Evolutionary conservation across 1,140 invertebrate genomes (phyloP), one percentile per base, ranked within the genome.

Genomic region (Aphelenchoides besseyi): DNA sequence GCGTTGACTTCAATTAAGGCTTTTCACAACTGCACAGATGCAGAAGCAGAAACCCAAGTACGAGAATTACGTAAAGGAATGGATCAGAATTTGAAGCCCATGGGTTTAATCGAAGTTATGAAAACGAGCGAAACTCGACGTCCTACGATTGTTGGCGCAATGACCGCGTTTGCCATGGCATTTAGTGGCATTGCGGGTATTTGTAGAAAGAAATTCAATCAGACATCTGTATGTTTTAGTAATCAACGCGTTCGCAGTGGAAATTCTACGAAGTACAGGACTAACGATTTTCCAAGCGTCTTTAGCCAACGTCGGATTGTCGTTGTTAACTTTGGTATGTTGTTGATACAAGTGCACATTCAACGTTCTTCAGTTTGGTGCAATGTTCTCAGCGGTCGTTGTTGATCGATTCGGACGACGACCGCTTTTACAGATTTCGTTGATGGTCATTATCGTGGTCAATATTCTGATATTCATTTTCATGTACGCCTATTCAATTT

Each of bases 111-210:
- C 18, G 72, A 78, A 32, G 35, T 80, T 3, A 29, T 74, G n/a
- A 75, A 57, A 53, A 68, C 74, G 26, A 67, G n/a, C 9, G 62
- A 55, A 0, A 53, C 72, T 35, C 63, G 76, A 8, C 33, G 77
- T 9, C 69, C 70, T 26, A 78, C 76, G 26, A 33, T 76, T 9
- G 72, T 80, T 16, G 80, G 79, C 35, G 41, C 64, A 16, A 71
- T 81, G 9, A 70, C 80, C 3, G 68, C 81, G 12, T 73, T 81
- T 41, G 75, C 80, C 3, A 82, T 81, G 80, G 75, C 79, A 26
- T 81, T 81, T 68, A 79, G 79, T 64, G 79, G 79, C 62, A 78
- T 83, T 67, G 79, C 81, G n/a, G 77, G 77, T 81, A 77, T 29
- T 32, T 30, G 35, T 3, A 18, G 73, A 48, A 18, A 23, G 12